These are phyloP conservation scores for Scrobipalpa atriplicella DNA, from an alignment of 2,888 invertebrate genomes.

Conservation along the genomic window DNA sequence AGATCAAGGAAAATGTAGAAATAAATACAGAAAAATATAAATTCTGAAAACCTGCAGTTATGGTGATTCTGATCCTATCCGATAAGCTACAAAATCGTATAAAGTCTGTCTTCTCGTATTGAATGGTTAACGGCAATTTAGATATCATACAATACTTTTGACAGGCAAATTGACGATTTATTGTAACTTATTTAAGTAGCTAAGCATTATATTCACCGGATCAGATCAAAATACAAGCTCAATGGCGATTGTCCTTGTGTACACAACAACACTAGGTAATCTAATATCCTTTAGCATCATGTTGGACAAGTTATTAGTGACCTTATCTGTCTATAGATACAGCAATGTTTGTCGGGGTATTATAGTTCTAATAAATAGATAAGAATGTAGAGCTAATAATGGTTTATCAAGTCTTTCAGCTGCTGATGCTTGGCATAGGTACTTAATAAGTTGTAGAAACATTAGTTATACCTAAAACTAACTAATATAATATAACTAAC, in stretches of 20 bases:
- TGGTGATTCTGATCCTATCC: constrained; percentile 24
- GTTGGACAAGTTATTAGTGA: constrained; percentile 25
- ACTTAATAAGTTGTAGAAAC: too few relatives aligned
- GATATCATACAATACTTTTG: too few relatives aligned
- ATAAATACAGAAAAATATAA: constrained; percentile 39
- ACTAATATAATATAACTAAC: too few relatives aligned
- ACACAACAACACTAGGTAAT: not conserved
- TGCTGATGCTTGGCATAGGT: not conserved
- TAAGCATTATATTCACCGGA: too few relatives aligned
- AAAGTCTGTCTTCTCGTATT: too few relatives aligned
- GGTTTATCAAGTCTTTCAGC: not conserved
- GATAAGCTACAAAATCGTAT: constrained; percentile 20
- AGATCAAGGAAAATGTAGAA: constrained; percentile 41
- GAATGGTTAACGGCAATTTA: too few relatives aligned
- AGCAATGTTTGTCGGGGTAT: constrained; percentile 60
- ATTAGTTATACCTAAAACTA: too few relatives aligned
- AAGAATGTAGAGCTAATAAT: not conserved
- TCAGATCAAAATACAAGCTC: too few relatives aligned
- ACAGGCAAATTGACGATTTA: too few relatives aligned
- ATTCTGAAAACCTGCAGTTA: constrained; percentile 34
- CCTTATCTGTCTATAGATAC: constrained; percentile 47
- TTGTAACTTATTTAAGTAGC: too few relatives aligned
- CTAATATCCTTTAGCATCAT: constrained; percentile 18
- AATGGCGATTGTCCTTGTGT: not conserved
- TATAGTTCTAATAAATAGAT: constrained; percentile 41